A percentile compares a stretch with the other conserved stretches of the same genome.
phyloP scores from a whole-genome alignment of 2,888 invertebrate genomes.

The Kryphioiulus occultus region DNA sequence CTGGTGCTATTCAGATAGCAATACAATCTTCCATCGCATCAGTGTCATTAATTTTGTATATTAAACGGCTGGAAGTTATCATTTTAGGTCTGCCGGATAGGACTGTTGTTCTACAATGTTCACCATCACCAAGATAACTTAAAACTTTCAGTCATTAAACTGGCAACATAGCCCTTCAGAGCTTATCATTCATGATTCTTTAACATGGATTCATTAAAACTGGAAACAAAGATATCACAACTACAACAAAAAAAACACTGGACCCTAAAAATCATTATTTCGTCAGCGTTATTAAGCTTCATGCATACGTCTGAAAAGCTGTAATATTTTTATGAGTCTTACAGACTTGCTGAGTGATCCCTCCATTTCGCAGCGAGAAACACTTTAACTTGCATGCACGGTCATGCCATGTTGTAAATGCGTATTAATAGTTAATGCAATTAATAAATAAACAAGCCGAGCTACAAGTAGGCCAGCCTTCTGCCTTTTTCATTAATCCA shows the following conservation, averaged over 20 bases:
- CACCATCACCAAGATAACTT: no score
- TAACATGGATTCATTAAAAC: neutral
- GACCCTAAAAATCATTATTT: neutral
- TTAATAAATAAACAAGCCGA: conserved; percentile 36
- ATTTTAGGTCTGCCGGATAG: neutral
- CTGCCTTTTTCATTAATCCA: conserved; percentile 39
- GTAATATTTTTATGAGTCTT: neutral
- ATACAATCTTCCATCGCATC: neutral
- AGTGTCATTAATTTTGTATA: neutral
- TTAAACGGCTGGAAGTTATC: neutral
- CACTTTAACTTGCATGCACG: conserved; percentile 27
- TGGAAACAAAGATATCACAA: neutral
- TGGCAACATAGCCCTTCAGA: no score
- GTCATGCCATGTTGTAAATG: conserved; percentile 36
- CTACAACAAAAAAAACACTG: neutral
- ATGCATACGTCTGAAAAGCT: neutral
- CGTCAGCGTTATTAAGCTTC: neutral
- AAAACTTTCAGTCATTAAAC: no score
- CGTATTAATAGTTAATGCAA: conserved; percentile 35
- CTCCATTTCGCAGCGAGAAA: neutral
- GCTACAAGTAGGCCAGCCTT: conserved; percentile 38
- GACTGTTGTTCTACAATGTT: no score
- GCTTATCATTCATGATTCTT: no score
- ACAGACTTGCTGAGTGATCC: neutral
- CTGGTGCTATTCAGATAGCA: neutral